These are phyloP conservation scores for Lepus americanus DNA, from an alignment of 2,113 vertebrate species.

Conservation along the genomic window DNA sequence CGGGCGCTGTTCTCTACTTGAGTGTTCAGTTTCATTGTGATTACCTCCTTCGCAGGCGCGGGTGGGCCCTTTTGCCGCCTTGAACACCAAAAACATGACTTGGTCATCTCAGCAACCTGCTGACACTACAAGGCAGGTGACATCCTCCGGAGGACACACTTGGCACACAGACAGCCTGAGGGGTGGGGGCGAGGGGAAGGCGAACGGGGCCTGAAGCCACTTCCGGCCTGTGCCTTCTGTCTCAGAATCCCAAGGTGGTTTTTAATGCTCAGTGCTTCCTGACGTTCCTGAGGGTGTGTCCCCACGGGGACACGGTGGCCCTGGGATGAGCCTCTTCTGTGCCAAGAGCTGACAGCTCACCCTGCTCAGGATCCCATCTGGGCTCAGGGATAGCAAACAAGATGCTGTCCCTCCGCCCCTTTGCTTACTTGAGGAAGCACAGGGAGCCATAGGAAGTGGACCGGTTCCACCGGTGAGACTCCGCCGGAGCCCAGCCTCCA, in stretches of 20 bases:
- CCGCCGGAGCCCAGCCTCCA: not conserved
- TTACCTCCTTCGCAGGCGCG: conserved; percentile 77
- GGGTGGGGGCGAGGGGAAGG: not conserved
- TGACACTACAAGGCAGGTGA: not conserved
- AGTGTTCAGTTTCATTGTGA: conserved; percentile 90
- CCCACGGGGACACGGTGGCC: not conserved
- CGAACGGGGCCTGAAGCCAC: not conserved
- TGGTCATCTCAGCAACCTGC: conserved; percentile 56
- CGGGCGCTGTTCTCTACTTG: conserved; percentile 87
- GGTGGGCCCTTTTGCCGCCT: conserved; percentile 73
- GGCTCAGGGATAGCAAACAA: not conserved
- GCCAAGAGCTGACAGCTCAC: not conserved
- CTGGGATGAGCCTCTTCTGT: not conserved
- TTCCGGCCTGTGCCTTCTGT: not conserved
- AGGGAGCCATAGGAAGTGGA: conserved; percentile 55
- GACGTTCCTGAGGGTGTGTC: not conserved
- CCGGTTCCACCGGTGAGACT: not conserved
- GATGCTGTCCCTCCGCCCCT: not conserved
- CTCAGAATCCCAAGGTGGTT: not conserved
- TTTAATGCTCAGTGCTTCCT: not conserved
- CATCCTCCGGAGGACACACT: not conserved
- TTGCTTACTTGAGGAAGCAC: not conserved
- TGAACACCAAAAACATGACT: conserved; percentile 29
- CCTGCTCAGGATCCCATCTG: not conserved
- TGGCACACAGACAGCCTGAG: too few relatives aligned